Conservation (phyloP, 1,140 invertebrate genomes). For the Drosophila kohkoa region DNA sequence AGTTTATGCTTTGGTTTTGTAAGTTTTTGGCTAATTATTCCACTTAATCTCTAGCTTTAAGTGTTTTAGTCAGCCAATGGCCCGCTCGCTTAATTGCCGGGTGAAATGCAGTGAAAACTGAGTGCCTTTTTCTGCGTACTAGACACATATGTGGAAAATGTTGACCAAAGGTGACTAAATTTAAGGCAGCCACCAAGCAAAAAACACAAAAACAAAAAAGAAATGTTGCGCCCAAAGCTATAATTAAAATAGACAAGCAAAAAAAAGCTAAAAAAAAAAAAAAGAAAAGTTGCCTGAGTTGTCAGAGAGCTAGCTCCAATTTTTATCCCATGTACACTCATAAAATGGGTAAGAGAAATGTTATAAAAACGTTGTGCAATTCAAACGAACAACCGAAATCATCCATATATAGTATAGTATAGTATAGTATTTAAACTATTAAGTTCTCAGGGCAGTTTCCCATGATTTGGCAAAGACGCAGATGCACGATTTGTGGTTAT, state of each 20-base stretch:
- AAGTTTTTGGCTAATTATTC: constrained; percentile 66
- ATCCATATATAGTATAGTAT: background rate
- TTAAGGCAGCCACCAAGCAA: constrained; percentile 29
- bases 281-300: constrained; percentile 43
- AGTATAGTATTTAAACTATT: background rate
- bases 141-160: constrained; percentile 35
- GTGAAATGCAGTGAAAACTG: constrained; percentile 58
- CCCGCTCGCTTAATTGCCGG: constrained; percentile 39
- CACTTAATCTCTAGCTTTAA: constrained; percentile 68
- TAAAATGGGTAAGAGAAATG: constrained; percentile 26
- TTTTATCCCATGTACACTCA: constrained; percentile 20
- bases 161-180: constrained; percentile 39
- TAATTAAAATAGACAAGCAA: constrained; percentile 45
- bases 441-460: background rate
- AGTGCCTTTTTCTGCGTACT: constrained; percentile 16
- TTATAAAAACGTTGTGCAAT: background rate
- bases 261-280: constrained; percentile 18
- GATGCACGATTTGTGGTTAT: background rate
- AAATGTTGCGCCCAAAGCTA: constrained; percentile 43
- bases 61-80: constrained; percentile 64
- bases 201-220: constrained; percentile 18
- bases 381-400: background rate
- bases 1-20: constrained; percentile 10
- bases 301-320: constrained; percentile 30
- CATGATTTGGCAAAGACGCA: background rate